Percentiles rank a stretch among this genome's conserved stretches.
These are phyloP conservation scores for Eucera pruinosa DNA, from an alignment of 2,888 invertebrate genomes.

Conservation along the genomic window DNA sequence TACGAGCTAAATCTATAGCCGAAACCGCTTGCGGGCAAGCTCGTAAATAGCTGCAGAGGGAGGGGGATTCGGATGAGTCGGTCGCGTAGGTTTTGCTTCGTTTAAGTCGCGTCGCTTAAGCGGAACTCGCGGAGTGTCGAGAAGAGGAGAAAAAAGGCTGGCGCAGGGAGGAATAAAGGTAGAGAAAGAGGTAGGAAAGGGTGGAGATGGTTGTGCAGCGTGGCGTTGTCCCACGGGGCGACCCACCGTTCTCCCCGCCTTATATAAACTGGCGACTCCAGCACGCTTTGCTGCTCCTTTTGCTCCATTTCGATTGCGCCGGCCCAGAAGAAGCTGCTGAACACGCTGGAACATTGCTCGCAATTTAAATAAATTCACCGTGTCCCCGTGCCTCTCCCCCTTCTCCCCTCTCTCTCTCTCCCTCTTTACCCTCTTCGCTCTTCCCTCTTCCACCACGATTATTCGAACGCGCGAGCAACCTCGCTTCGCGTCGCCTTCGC, in stretches of 20 bases:
- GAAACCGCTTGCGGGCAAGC: too few species aligned
- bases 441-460: background rate
- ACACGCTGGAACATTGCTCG: constrained; percentile 83
- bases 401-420: constrained; percentile 28
- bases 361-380: constrained; percentile 84
- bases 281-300: constrained; percentile 61
- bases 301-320: constrained; percentile 72
- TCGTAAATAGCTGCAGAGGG: too few species aligned
- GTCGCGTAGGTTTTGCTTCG: background rate
- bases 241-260: constrained; percentile 59
- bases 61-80: too few species aligned
- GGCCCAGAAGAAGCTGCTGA: constrained; percentile 81
- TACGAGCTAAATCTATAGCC: too few species aligned
- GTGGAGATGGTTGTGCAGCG: constrained; percentile 64
- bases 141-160: constrained; percentile 38
- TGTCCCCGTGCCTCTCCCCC: constrained; percentile 57
- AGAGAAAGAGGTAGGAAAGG: constrained; percentile 29
- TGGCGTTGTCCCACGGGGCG: constrained; percentile 71
- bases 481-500: too few species aligned
- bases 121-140: constrained; percentile 23
- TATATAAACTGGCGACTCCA: constrained; percentile 65
- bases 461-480: constrained; percentile 7
- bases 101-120: constrained; percentile 15
- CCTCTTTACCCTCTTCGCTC: background rate
- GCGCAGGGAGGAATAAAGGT: constrained; percentile 40